Conservation (phyloP, 2,113 vertebrate genomes). For the Tragelaphus scriptus region DNA sequence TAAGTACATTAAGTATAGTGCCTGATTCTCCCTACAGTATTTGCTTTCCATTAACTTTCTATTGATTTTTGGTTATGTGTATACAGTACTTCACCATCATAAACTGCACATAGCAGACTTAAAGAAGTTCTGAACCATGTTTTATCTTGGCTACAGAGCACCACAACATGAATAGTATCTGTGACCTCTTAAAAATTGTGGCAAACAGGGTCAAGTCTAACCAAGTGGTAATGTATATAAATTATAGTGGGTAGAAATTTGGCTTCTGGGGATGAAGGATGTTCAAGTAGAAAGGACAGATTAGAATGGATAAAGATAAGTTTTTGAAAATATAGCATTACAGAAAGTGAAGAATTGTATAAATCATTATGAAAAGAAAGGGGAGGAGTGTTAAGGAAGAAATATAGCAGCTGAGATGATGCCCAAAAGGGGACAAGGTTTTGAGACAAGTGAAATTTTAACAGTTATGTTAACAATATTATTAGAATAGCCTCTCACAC, state of each 20-base stretch:
- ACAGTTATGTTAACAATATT: neutral
- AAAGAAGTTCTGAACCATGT: slow-evolving; percentile 53
- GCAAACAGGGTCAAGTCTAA: slow-evolving; percentile 20
- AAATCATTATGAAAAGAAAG: slow-evolving; percentile 32
- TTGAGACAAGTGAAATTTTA: neutral
- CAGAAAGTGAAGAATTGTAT: slow-evolving; percentile 39
- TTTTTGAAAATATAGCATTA: neutral
- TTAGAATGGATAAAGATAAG: slow-evolving; percentile 13
- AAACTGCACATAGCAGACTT: slow-evolving; percentile 47
- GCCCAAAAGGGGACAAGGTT: neutral
- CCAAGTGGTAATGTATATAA: slow-evolving; percentile 9
- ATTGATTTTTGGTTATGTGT: slow-evolving; percentile 75
- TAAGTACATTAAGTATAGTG: slow-evolving; percentile 42
- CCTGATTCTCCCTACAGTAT: slow-evolving; percentile 42
- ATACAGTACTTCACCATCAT: slow-evolving; percentile 41
- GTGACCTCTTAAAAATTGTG: slow-evolving; percentile 43
- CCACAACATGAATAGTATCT: slow-evolving; percentile 56
- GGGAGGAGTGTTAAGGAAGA: neutral
- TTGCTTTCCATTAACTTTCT: slow-evolving; percentile 74
- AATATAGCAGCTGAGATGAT: neutral
- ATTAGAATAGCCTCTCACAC: neutral
- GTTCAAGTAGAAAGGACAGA: neutral
- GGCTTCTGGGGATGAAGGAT: neutral
- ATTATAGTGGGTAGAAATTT: slow-evolving; percentile 25
- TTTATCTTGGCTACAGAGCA: slow-evolving; percentile 40